Evolutionary conservation across 2,888 invertebrate species (phyloP).

Genomic region (Cataglyphis livida): DNA sequence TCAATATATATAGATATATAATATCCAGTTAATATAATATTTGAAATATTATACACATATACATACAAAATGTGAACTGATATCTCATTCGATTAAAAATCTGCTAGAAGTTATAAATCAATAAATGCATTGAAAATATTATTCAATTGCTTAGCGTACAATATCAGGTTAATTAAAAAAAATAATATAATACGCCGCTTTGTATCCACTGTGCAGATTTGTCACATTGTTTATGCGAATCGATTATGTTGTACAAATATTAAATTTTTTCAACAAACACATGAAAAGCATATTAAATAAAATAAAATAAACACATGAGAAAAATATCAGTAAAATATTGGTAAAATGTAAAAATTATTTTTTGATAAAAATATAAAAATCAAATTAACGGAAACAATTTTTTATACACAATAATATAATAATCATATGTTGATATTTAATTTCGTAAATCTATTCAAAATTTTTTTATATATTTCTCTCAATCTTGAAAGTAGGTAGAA

Average conservation of each 20-base stretch:
- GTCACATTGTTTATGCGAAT: not conserved
- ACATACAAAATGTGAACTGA: too few species aligned
- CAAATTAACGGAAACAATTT: not conserved
- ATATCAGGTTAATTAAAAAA: constrained; percentile 51
- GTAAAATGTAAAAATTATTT: not conserved
- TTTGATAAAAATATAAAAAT: not conserved
- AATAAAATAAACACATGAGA: constrained; percentile 5
- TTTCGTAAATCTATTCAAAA: not conserved
- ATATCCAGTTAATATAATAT: too few species aligned
- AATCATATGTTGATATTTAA: not conserved
- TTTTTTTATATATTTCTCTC: not conserved
- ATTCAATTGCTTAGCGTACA: constrained; percentile 32
- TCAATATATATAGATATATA: too few species aligned
- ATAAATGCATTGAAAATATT: constrained; percentile 52
- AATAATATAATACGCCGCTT: constrained; percentile 24
- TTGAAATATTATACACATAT: too few species aligned
- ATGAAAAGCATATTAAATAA: not conserved
- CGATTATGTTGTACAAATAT: constrained; percentile 12
- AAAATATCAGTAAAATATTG: not conserved
- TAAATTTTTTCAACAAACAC: not conserved
- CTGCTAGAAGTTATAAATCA: constrained; percentile 47
- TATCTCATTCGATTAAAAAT: constrained; percentile 45
- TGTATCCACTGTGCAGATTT: not conserved
- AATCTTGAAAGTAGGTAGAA: not conserved
- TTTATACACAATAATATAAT: not conserved